Conservation (phyloP, 1,140 invertebrate genomes). For the Drosophila melanogaster region DNA sequence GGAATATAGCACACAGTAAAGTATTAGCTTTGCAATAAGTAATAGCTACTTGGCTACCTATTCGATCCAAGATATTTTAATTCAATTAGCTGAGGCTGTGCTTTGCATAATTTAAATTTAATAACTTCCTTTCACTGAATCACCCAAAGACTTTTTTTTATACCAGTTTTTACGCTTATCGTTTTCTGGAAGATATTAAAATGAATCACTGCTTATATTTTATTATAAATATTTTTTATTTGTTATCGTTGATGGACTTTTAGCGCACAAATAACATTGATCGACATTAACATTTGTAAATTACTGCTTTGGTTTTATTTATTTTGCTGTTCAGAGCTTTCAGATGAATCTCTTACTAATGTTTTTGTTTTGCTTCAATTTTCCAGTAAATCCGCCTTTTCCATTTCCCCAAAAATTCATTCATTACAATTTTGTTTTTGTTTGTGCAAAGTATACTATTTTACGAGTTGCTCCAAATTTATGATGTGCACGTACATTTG, state of each 20-base stretch:
- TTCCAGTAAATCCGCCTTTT: neutral
- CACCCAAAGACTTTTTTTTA: neutral
- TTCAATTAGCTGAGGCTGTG: too few species aligned
- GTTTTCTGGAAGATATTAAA: neutral
- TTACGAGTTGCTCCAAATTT: neutral
- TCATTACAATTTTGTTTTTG: slow-evolving; percentile 2
- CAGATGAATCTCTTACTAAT: neutral
- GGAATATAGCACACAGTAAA: too few species aligned
- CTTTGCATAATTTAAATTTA: too few species aligned
- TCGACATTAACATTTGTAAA: neutral
- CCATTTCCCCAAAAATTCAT: neutral
- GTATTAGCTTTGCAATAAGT: too few species aligned
- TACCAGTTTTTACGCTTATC: neutral
- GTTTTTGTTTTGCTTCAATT: neutral
- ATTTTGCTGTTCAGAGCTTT: neutral
- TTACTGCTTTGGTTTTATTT: neutral
- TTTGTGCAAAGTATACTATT: neutral
- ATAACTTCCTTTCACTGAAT: neutral
- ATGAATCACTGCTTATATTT: neutral
- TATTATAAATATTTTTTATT: neutral
- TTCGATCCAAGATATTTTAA: neutral
- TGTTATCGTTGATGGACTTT: neutral
- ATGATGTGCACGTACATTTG: neutral
- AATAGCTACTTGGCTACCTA: neutral
- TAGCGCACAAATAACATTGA: neutral